A percentile compares a stretch with the other conserved stretches of the same genome.
Evolutionary conservation across 1,140 invertebrate species (phyloP).

Genomic region (Drosophila kanapiae): DNA sequence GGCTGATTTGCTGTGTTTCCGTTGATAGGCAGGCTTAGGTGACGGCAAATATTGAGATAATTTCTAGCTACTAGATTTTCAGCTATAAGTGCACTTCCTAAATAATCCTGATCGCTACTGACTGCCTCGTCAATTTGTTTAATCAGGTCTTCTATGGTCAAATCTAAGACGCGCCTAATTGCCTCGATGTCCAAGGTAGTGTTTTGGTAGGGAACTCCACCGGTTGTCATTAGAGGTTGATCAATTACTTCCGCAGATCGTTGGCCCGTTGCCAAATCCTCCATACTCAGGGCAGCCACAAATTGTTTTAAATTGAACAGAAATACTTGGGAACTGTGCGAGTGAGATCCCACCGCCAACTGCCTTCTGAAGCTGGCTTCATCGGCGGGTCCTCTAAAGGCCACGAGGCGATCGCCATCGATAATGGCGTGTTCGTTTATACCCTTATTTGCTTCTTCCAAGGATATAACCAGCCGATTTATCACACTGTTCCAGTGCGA

Average conservation of each 20-base stretch:
- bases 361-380: constrained; percentile 19
- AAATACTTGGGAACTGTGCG: background rate
- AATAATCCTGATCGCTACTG: background rate
- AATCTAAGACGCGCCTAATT: constrained; percentile 30
- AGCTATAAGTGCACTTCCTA: background rate
- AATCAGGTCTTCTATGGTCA: constrained; percentile 23
- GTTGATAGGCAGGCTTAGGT: constrained; percentile 49
- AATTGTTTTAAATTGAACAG: constrained; percentile 44
- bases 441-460: constrained; percentile 15
- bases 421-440: constrained; percentile 13
- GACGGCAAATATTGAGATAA: constrained; percentile 41
- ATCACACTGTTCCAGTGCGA: constrained; percentile 57
- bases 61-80: constrained; percentile 23
- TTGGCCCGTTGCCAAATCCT: constrained; percentile 24
- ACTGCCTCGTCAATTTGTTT: constrained; percentile 32
- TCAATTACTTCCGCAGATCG: constrained; percentile 25
- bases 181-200: constrained; percentile 19
- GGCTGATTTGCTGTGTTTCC: constrained; percentile 22
- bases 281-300: constrained; percentile 32
- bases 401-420: constrained; percentile 56
- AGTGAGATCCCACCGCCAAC: background rate
- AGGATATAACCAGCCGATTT: constrained; percentile 31
- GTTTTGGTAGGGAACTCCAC: constrained; percentile 51
- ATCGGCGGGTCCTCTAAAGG: constrained; percentile 33
- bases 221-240: constrained; percentile 55